Conservation (phyloP, 1,140 invertebrate genomes). For the Orussus abietinus region DNA sequence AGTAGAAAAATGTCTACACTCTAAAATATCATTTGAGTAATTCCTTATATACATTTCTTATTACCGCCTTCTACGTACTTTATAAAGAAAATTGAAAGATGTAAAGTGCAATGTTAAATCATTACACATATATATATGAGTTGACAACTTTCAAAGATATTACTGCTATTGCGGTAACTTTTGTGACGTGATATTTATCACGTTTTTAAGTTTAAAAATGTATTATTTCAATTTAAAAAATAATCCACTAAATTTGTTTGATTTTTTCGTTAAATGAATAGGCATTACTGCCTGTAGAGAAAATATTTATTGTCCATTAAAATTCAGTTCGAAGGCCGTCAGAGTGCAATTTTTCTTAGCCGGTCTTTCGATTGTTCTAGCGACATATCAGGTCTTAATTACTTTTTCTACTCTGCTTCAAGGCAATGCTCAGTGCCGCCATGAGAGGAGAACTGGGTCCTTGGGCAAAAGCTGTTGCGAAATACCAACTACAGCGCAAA, state of each 20-base stretch:
- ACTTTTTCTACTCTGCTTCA: not conserved
- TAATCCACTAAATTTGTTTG: too few species aligned
- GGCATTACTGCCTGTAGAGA: conserved; percentile 4
- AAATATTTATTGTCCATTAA: conserved; percentile 9
- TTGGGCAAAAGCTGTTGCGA: conserved; percentile 42
- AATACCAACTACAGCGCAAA: conserved; percentile 37
- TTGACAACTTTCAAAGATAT: too few species aligned
- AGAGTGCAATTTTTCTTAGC: not conserved
- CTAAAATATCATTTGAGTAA: conserved; percentile 1
- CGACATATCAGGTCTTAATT: not conserved
- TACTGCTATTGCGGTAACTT: too few species aligned
- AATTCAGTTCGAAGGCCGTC: too few species aligned
- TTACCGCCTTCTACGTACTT: conserved; percentile 1
- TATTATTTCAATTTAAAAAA: too few species aligned
- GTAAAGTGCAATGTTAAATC: too few species aligned
- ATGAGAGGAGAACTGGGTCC: conserved; percentile 44
- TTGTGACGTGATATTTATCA: too few species aligned
- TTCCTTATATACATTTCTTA: conserved; percentile 3
- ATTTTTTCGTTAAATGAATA: not conserved
- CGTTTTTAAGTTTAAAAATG: too few species aligned
- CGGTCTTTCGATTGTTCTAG: not conserved
- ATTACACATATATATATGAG: too few species aligned
- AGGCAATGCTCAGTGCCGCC: conserved; percentile 36
- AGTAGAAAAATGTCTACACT: not conserved
- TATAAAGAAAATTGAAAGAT: not conserved